Percentiles rank a stretch among this genome's conserved stretches.
These are phyloP conservation scores for Pemphigus obesinymphae DNA, from an alignment of 1,140 invertebrate species.

Conservation along the genomic window DNA sequence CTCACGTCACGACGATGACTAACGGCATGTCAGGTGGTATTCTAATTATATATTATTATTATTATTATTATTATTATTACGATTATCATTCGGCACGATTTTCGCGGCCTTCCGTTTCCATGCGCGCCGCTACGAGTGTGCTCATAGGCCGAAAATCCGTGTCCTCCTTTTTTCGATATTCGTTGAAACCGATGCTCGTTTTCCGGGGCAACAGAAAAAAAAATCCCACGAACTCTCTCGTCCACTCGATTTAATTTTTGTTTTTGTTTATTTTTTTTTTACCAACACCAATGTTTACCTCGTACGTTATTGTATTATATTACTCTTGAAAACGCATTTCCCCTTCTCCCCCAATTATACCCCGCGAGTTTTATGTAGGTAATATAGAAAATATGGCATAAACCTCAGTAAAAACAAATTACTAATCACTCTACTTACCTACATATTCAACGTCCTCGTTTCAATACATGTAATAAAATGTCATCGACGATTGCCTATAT, in stretches of 20 bases:
- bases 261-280: neutral
- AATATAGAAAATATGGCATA: too few species aligned
- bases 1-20: neutral
- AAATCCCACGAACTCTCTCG: neutral
- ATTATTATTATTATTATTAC: neutral
- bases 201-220: neutral
- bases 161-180: slow-evolving; percentile 8
- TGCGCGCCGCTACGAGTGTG: neutral
- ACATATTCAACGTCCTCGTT: neutral
- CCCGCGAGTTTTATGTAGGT: too few species aligned
- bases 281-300: too few species aligned
- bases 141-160: neutral
- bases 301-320: neutral
- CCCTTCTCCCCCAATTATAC: neutral
- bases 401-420: too few species aligned
- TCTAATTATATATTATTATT: neutral
- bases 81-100: neutral
- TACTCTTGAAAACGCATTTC: neutral
- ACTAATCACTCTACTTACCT: neutral
- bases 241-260: neutral
- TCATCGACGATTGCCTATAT: too few species aligned
- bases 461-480: neutral
- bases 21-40: neutral
- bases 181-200: neutral
- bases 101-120: neutral